Conservation (phyloP, 2,888 invertebrate genomes). For the Drosophila anomalata region DNA sequence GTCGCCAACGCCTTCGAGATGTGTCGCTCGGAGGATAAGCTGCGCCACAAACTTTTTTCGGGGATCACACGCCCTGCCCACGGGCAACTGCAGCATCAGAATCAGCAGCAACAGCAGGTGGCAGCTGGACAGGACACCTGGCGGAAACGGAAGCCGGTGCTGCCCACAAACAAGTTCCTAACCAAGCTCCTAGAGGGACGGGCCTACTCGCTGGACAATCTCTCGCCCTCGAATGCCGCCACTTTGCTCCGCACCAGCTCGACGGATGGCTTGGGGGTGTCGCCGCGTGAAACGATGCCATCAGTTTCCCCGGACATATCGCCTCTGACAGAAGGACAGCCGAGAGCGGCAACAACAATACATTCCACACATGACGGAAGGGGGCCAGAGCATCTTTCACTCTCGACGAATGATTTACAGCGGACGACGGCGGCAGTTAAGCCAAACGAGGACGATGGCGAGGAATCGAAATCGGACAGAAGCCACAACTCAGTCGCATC, state of each 20-base stretch:
- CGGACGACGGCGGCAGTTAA: constrained; percentile 29
- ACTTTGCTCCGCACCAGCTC: constrained; percentile 49
- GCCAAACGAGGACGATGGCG: constrained; percentile 18
- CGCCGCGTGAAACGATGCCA: constrained; percentile 7
- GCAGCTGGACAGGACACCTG: constrained; percentile 15
- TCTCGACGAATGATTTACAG: constrained; percentile 85
- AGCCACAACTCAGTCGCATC: constrained; percentile 16
- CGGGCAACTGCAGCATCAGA: constrained; percentile 4
- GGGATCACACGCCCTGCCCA: constrained; percentile 32
- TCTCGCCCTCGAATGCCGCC: constrained; percentile 63
- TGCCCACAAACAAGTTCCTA: constrained; percentile 84
- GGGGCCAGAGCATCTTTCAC: constrained; percentile 81
- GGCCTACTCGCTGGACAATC: constrained; percentile 85
- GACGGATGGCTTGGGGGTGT: constrained; percentile 18
- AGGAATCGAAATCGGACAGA: constrained; percentile 23
- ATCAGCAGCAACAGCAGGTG: constrained; percentile 1
- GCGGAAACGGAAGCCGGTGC: constrained; percentile 57
- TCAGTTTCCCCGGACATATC: constrained; percentile 2
- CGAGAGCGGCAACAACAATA: constrained; percentile 10
- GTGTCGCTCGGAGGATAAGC: constrained; percentile 82
- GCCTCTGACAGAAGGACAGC: constrained; percentile 1
- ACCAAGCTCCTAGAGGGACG: constrained; percentile 84
- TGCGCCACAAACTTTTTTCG: constrained; percentile 74
- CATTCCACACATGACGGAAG: constrained; percentile 31
- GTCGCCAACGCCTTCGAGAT: constrained; percentile 85